phyloP scores from a whole-genome alignment of 2,113 vertebrate species.

The Dascyllus trimaculatus region DNA sequence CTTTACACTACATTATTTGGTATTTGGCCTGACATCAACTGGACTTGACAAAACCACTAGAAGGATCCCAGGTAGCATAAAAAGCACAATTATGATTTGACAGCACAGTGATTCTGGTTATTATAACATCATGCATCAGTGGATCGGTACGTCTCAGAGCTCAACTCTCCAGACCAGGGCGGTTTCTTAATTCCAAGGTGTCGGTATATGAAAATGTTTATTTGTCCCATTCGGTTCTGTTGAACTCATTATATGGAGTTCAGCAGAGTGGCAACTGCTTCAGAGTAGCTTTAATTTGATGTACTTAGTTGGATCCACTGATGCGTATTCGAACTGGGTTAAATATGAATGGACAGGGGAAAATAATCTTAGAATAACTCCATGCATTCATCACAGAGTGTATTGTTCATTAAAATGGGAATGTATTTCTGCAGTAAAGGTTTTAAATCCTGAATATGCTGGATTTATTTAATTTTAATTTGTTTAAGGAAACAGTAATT shows the following conservation, averaged over 20 bases:
- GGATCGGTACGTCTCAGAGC: neutral
- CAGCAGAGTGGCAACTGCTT: neutral
- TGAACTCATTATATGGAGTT: neutral
- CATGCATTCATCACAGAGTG: constrained; percentile 7
- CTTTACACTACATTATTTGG: neutral
- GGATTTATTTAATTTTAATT: constrained; percentile 7
- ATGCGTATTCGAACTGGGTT: neutral
- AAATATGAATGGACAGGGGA: constrained; percentile 3
- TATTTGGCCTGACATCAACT: neutral
- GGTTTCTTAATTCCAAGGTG: no score
- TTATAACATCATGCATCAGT: neutral
- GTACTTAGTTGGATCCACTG: neutral
- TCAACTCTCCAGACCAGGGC: no score
- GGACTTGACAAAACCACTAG: neutral
- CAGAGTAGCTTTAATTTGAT: neutral
- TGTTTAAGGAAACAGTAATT: constrained; percentile 27
- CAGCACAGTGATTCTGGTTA: neutral
- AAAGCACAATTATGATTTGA: constrained; percentile 37
- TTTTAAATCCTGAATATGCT: neutral
- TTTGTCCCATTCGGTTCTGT: neutral
- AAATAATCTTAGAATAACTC: constrained; percentile 1
- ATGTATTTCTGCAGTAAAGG: neutral
- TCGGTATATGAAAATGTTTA: neutral
- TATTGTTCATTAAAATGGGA: constrained; percentile 14
- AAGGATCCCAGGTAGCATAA: neutral